Base-by-base conservation (phyloP, 2,797 vertebrate species). In the Trachurus trachurus region DNA sequence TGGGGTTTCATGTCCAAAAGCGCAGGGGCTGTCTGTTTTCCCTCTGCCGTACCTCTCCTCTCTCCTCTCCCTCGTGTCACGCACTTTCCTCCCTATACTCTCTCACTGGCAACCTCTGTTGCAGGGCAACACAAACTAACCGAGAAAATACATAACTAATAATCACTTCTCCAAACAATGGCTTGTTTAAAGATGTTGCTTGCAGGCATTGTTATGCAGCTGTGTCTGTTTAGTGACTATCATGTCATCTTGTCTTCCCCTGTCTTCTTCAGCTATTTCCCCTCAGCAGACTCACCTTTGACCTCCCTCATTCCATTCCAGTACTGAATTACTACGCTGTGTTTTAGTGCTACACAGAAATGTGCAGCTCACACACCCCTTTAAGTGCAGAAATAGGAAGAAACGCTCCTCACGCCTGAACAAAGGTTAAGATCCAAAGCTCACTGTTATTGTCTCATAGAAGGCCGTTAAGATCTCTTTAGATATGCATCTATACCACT, bases 21-120 rank as follows among this genome's bases (percentile, higher is more conserved):
- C 9, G 92, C 94, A 96, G 93, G 95, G 95, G 94, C 94, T 92
- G 86, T 89, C 90, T 95, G 93, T 94, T 95, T 95, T 94, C 87
- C 86, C 94, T 94, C 87, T 64, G 54, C 81, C 8, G 74, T 84
- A 89, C 88, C 89, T 87, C 89, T 83, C 83, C 80, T 84, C 88
- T 87, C 89, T 83, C 80, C 78, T 73, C 79, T 87, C 73, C 74
- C 79, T 87, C 73, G 56, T 84, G 83, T 86, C 82, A 84, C 66
- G 52, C 87, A 81, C 88, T 88, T 82, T 87, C 78, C 78, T 69
- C 87, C 83, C 68, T 63, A 37, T 37, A 21, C 74, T 81, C 71
- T 76, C 71, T 60, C 44, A 54, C 61, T 80, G 56, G 70, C 77
- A 74, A 58, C 64, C 37, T 60, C 74, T 66, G 73, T 85, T 66